These are phyloP conservation scores for Semnornis frantzii DNA, from an alignment of 2,113 vertebrate species.

Conservation along the genomic window DNA sequence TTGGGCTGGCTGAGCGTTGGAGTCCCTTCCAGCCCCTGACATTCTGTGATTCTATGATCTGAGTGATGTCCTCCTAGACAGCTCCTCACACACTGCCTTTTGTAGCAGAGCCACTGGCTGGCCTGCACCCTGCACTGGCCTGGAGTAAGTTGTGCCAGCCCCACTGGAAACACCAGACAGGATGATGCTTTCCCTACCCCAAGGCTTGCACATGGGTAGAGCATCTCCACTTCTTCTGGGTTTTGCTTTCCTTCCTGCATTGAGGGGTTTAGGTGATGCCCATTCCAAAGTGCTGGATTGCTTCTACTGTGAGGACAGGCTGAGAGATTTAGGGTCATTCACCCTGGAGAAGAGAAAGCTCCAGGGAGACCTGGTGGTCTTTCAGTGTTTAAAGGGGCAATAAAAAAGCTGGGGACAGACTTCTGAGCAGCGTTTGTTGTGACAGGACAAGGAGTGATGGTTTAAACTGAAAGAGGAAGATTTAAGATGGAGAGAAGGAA, in stretches of 20 bases:
- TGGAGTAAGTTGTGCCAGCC: background rate
- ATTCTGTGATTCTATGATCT: too few species aligned
- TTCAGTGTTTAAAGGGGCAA: too few species aligned
- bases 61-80: background rate
- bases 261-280: accelerated
- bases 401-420: background rate
- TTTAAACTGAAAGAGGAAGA: background rate
- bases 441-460: background rate
- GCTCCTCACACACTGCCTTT: background rate
- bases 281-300: background rate
- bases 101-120: too few species aligned
- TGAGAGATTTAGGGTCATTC: background rate
- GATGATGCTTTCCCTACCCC: background rate
- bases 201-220: background rate
- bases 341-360: too few species aligned
- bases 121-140: too few species aligned
- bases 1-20: too few species aligned
- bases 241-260: background rate
- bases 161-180: background rate
- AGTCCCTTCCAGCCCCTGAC: too few species aligned
- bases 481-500: background rate
- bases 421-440: background rate
- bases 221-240: background rate
- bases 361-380: too few species aligned
- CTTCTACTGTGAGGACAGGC: background rate